A percentile compares a stretch with the other conserved stretches of the same genome.
Evolutionary conservation across 2,797 vertebrate genomes (phyloP).

Genomic region (Hyperoplus immaculatus): DNA sequence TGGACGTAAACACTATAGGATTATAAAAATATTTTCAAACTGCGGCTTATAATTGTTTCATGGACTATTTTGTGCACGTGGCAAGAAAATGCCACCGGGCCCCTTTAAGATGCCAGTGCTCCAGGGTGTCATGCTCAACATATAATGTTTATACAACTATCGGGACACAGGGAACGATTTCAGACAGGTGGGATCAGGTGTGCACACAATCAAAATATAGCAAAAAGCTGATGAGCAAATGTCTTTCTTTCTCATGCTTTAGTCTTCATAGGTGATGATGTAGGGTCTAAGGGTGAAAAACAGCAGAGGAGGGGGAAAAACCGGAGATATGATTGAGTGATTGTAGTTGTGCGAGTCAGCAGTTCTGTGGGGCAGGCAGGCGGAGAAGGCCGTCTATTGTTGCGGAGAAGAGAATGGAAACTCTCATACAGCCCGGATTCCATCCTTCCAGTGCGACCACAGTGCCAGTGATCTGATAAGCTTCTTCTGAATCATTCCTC

Average conservation of each 20-base stretch:
- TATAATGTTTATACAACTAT: background rate
- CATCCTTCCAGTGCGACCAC: slow-evolving; percentile 69
- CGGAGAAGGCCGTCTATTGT: slow-evolving; percentile 79
- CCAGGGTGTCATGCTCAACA: background rate
- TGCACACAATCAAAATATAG: background rate
- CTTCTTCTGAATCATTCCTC: slow-evolving; percentile 54
- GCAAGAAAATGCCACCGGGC: background rate
- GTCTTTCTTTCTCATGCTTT: background rate
- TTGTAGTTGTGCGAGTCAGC: slow-evolving; percentile 43
- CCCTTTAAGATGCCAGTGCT: background rate
- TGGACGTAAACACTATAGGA: background rate
- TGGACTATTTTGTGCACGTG: background rate
- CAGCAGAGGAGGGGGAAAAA: slow-evolving; percentile 24
- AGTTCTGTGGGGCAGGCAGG: slow-evolving; percentile 40
- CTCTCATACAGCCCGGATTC: slow-evolving; percentile 72
- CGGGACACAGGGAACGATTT: background rate
- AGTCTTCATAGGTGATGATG: slow-evolving; percentile 32
- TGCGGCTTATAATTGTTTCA: background rate
- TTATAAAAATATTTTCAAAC: background rate
- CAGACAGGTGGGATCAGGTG: background rate
- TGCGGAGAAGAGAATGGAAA: slow-evolving; percentile 73
- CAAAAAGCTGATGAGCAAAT: no score
- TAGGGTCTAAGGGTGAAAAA: slow-evolving; percentile 23
- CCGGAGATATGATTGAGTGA: slow-evolving; percentile 45
- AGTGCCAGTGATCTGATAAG: slow-evolving; percentile 68